Base-by-base conservation (phyloP, 2,888 invertebrate genomes). In the Melolontha melolontha region DNA sequence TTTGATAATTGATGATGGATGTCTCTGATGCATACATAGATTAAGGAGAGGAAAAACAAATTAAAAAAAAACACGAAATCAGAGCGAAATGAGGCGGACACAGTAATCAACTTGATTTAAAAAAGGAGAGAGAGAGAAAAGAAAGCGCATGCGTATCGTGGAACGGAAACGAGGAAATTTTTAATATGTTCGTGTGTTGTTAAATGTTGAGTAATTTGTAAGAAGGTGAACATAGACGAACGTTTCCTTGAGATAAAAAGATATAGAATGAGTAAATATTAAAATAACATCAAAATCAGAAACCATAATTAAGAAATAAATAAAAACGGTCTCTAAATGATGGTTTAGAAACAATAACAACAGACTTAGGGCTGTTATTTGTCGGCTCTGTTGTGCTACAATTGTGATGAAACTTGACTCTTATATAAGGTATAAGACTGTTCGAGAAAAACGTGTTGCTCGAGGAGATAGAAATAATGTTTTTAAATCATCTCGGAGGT, bases 341-440 rank as follows among this genome's bases (percentile, higher is more conserved):
- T 66, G 65, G 65, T 66, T 66, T 66, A 66, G 59, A 50, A 66
- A 66, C 66, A 34, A 64, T 6, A 44, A 52, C 75, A 74, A 74
- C 75, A 75, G 74, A 74, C 74, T 74, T 71, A 57, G 74, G 72
- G 74, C 72, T 17, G 17, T 27, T 66, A 29, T 27, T 66, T 52
- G 34, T 27, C 12, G 44, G 74, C 74, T 73, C 75, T 75, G 75
- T 75, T 75, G 75, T 74, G 68, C 29, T 27, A 44, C 16, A 50
- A 62, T 5, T 51, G 66, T 57, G 49, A 57, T 54, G 44, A 54
- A 51, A 64, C 10, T 29, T 59, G 68, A 65, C 57, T 68, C 57
- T 68, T 49, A 22, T 62, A 27, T 6, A 12, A 54, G 22, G 4
- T 22, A 4, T 49, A 40, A 51, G 42, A 64, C 64, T 64, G 34